Evolutionary conservation across 2,888 invertebrate species (phyloP).

Genomic region (Tipula unca): DNA sequence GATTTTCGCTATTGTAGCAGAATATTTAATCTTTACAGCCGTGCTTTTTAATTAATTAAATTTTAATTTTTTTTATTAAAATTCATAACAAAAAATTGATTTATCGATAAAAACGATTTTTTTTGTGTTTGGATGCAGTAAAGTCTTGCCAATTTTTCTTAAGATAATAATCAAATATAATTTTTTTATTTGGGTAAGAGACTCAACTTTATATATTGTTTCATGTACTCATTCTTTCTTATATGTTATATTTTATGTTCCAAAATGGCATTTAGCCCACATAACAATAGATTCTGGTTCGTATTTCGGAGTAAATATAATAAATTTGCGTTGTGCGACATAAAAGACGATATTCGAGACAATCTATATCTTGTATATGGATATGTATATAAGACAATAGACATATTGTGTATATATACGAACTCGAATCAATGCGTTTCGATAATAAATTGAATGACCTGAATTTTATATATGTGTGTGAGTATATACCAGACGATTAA

Average conservation of each 20-base stretch:
- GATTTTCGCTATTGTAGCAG: background rate
- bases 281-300: background rate
- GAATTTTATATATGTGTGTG: background rate
- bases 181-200: background rate
- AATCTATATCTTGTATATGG: background rate
- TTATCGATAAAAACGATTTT: background rate
- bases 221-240: background rate
- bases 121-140: background rate
- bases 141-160: background rate
- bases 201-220: background rate
- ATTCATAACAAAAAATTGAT: background rate
- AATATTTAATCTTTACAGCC: background rate
- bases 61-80: background rate
- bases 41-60: background rate
- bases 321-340: background rate
- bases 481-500: background rate
- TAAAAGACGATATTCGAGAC: background rate
- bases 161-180: background rate
- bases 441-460: background rate
- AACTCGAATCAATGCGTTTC: background rate
- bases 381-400: background rate
- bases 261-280: conserved; percentile 3
- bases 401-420: background rate
- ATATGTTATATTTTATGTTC: background rate
- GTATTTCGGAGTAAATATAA: background rate